Conservation (phyloP, 2,113 vertebrate genomes). For the Archilochus colubris region DNA sequence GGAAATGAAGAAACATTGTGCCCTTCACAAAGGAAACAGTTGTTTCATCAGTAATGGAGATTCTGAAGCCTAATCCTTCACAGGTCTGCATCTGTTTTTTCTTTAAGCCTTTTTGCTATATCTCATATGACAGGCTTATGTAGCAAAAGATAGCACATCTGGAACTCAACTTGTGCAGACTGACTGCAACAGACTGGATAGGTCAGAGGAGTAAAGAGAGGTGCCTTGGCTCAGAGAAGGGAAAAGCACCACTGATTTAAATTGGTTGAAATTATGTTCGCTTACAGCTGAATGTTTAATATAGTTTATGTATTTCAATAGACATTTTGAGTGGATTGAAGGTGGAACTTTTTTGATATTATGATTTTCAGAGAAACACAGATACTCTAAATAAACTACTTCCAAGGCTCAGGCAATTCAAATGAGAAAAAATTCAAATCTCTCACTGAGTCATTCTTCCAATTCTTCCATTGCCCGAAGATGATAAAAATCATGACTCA, state of each 20-base stretch:
- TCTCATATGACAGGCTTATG: not conserved
- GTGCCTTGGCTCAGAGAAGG: not conserved
- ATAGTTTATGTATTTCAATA: not conserved
- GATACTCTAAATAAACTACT: constrained; percentile 30
- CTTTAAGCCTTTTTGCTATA: not conserved
- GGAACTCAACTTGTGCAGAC: not conserved
- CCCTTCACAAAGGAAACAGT: not conserved
- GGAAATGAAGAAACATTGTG: not conserved
- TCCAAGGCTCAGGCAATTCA: constrained; percentile 53
- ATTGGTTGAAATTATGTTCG: not conserved
- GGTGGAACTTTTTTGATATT: constrained; percentile 47
- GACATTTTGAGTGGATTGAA: constrained; percentile 38
- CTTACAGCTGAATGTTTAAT: not conserved
- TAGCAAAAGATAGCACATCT: not conserved
- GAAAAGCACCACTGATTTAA: not conserved
- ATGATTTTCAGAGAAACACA: constrained; percentile 49
- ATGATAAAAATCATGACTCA: constrained; percentile 19
- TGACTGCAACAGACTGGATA: not conserved
- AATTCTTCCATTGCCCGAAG: constrained; percentile 45
- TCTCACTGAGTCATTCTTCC: constrained; percentile 20
- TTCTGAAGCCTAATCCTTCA: not conserved
- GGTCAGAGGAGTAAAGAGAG: not conserved
- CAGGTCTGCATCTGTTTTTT: not conserved
- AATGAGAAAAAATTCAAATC: constrained; percentile 59
- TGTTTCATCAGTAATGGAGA: not conserved